phyloP scores from a whole-genome alignment of 2,113 vertebrate genomes.

The Coptodon bakossiorum region DNA sequence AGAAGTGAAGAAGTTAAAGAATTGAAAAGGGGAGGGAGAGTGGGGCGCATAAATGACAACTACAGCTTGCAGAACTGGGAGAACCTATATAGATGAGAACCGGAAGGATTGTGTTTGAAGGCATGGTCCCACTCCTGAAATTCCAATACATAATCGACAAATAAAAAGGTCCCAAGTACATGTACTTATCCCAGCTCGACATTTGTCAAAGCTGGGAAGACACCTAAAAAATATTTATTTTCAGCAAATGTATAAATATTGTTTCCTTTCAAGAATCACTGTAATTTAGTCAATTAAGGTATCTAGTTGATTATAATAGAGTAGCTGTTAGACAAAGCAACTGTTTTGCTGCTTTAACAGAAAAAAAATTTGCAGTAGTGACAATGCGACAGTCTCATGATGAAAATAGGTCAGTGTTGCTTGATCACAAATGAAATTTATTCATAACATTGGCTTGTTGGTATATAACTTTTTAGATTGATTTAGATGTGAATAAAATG shows the following conservation, averaged over 20 bases:
- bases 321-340: background rate
- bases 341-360: background rate
- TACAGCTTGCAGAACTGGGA: background rate
- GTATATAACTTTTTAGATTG: background rate
- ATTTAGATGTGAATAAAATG: background rate
- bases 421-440: background rate
- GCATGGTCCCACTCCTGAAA: background rate
- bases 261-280: background rate
- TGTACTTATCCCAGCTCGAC: background rate
- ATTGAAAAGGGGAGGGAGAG: background rate
- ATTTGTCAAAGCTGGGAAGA: too few species aligned
- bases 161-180: background rate
- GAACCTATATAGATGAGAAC: background rate
- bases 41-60: background rate
- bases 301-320: background rate
- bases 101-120: background rate
- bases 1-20: background rate
- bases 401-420: background rate
- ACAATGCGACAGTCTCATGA: background rate
- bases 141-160: too few species aligned
- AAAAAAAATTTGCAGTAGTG: background rate
- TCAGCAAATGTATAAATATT: background rate
- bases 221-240: background rate
- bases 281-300: background rate
- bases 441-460: background rate